Evolutionary conservation across 2,797 vertebrate genomes (phyloP).

Genomic region (Urosaurus nigricauda): DNA sequence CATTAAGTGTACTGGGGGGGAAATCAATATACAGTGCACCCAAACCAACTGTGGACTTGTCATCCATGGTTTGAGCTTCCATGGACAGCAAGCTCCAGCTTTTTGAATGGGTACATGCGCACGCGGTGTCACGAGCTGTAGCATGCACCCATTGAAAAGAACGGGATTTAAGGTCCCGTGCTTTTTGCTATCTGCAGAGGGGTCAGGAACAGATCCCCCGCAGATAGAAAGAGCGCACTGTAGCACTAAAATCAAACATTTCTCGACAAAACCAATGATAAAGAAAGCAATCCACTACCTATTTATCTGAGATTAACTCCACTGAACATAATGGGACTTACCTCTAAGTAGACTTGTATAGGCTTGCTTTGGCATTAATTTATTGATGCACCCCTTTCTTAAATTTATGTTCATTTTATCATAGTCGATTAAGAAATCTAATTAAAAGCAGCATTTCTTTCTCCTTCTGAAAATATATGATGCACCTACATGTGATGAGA

Average conservation of each 20-base stretch:
- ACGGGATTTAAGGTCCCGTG: too few species aligned
- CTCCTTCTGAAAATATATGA: slow-evolving; percentile 31
- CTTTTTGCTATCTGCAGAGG: too few species aligned
- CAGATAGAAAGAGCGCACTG: too few species aligned
- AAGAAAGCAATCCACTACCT: not conserved
- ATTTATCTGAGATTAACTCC: not conserved
- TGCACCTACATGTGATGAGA: not conserved
- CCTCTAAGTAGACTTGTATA: not conserved
- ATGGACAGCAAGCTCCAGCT: too few species aligned
- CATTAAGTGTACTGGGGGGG: not conserved
- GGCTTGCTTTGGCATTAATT: not conserved
- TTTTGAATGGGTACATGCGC: too few species aligned
- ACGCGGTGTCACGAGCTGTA: too few species aligned
- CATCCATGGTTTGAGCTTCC: too few species aligned
- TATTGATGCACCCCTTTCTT: not conserved
- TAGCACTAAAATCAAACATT: slow-evolving; percentile 14
- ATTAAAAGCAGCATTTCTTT: slow-evolving; percentile 44
- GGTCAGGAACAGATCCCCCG: too few species aligned
- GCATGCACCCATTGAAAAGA: too few species aligned
- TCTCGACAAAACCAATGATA: not conserved
- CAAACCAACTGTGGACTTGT: too few species aligned
- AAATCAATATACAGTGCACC: not conserved
- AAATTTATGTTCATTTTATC: slow-evolving; percentile 2
- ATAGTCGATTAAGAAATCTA: slow-evolving; percentile 58
- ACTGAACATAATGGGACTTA: not conserved